Conservation (phyloP, 2,113 vertebrate genomes). For the Tursiops truncatus region DNA sequence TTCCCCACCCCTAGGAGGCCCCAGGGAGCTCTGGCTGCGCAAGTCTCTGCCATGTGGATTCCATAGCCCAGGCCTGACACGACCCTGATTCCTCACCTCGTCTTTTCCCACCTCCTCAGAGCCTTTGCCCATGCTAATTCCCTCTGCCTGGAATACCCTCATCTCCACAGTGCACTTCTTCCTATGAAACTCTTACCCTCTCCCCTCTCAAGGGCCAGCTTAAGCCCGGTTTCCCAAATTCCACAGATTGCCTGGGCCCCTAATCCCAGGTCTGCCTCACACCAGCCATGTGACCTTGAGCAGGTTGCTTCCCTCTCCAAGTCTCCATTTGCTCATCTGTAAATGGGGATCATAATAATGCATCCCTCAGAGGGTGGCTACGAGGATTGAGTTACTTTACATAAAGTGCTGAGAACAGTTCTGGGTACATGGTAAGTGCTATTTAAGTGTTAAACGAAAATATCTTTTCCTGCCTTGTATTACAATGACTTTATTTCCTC, state of each 20-base stretch:
- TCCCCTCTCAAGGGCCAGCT: not conserved
- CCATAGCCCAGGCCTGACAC: not conserved
- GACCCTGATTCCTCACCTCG: not conserved
- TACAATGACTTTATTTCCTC: slow-evolving; percentile 38
- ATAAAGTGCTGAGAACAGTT: not conserved
- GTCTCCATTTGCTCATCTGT: not conserved
- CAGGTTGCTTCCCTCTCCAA: not conserved
- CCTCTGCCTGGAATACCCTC: not conserved
- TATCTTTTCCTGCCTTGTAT: slow-evolving; percentile 18
- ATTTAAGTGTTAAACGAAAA: slow-evolving; percentile 6
- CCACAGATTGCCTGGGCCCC: not conserved
- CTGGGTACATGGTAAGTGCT: not conserved
- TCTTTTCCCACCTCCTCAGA: not conserved
- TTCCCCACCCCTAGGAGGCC: not conserved
- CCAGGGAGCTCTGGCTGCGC: not conserved
- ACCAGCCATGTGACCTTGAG: not conserved
- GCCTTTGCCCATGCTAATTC: not conserved
- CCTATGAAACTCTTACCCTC: no score
- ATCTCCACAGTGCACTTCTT: no score
- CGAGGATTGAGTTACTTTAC: not conserved
- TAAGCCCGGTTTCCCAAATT: not conserved
- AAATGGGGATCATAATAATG: not conserved
- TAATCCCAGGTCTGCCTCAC: not conserved
- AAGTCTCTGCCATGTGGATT: not conserved
- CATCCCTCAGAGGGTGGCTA: fast-evolving